Evolutionary conservation across 1,140 invertebrate genomes (phyloP), one percentile per base, ranked within the genome.

Genomic region (Drosophila pectinifera): DNA sequence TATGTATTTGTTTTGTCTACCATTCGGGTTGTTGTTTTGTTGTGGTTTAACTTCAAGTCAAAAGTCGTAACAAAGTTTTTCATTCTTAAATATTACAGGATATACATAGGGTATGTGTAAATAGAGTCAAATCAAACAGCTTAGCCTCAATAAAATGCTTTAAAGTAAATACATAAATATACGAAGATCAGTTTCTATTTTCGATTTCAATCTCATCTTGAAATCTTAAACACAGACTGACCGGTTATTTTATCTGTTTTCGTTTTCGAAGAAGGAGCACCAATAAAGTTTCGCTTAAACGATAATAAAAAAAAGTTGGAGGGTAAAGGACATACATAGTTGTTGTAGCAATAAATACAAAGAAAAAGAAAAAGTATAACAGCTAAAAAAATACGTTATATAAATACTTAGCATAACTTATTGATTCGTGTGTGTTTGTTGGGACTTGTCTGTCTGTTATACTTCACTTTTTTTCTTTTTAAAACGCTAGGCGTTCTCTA

Each of bases 401-500:
- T 72, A 61, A 81, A 82, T 81, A 81, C 67, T 72, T 74, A 74
- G 69, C 13, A 41, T 74, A 76, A 48, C 73, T 74, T 68, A 65
- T 46, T n/a, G 49, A 57, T 76, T 63, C 53, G 22, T 53, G 38
- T 46, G 57, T 57, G 16, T 78, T 26, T 79, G 43, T 26, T 43
- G 39, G 63, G 41, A 36, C 31, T 26, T 42, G 36, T 65, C 22
- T 46, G 41, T 61, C 41, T 58, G 51, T 68, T 56, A 22, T 14
- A 20, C 34, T 70, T 59, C 24, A 45, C 49, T 54, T 53, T 65
- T 65, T 77, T 26, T 75, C 20, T 73, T 89, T 85, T 89, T 89
- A 78, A 84, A 89, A 89, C 84, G 84, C 84, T 89, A 90, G 58
- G 84, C 84, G 84, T 89, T 89, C 80, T 80, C 77, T 89, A 89